Base-by-base conservation (phyloP, 2,888 invertebrate species). In the Chloroclysta siterata region DNA sequence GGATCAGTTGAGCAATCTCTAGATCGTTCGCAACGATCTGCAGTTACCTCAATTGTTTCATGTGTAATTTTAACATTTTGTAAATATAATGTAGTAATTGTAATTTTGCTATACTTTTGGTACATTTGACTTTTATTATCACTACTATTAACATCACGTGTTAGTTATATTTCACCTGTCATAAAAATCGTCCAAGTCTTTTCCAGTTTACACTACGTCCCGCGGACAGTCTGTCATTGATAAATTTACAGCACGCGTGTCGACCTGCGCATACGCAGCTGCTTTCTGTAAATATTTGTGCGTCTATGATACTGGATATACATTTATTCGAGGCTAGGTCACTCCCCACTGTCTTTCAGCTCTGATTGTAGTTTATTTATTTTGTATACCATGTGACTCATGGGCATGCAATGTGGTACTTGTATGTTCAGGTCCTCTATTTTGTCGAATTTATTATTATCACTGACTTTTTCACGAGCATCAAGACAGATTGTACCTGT, bases 201-300 rank as follows among this genome's bases (percentile, higher is more conserved):
- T 46, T 66, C 55, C 63, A 67, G 60, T 53, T 51, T 33, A 47
- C 17, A 50, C 54, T 59, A 59, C 53, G 57, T 67, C 50, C 54
- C 50, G 63, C 71, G 72, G 71, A 77, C 70, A 64, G 72, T 68
- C 75, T 84, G 84, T 84, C 87, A 83, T 82, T 85, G 85, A 87
- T 83, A 78, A 82, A 85, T 83, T 82, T 73, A 77, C 76, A 63
- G 69, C 74, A 68, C 71, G 70, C 66, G 69, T 74, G 73, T 66
- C 72, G 70, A 73, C 72, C 73, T 77, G 79, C 70, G 79, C 72
- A 63, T 54, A 72, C 75, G 79, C 83, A 85, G 83, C 84, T 81
- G 84, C 77, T 77, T 76, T 79, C 80, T 76, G 87, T 86, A 89
- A 89, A 90, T 87, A 90, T 90, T 89, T 84, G 85, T 81, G 74